Evolutionary conservation across 2,888 invertebrate species (phyloP), one percentile per base, ranked within the genome.

Genomic region (Aspidiotus rigidus): DNA sequence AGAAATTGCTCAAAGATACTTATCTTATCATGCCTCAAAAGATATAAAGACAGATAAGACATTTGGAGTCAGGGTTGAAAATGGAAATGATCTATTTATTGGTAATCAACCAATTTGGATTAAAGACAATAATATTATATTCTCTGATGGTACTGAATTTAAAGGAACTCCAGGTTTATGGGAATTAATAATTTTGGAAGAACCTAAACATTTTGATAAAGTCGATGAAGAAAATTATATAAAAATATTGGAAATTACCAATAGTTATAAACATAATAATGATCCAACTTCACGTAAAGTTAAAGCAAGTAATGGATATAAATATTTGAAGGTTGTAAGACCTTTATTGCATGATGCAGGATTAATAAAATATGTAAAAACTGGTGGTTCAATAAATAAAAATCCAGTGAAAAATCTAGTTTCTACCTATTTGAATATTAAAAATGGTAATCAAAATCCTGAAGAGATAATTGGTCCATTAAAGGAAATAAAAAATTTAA

Each of bases 21-120:
- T 56, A 56, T 56, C 56, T 13, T 8, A 56, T 56, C 15, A 56
- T 56, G 56, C 56, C 15, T 56, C 56, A 56, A 56, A 16, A 40
- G 40, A 61, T 17, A n/a, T 56, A 56, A n/a, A n/a, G 56, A 56
- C 11, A 56, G 56, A 56, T 56, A 56, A 15, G 11, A 56, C 56
- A 56, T 56, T n/a, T 15, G 56, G 56, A n/a, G 8, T 56, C 8
- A 10, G 56, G n/a, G 11, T 56, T 56, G n/a, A n/a, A 56, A 15
- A 56, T 15, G 56, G n/a, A n/a, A n/a, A 56, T 56, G 16, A 56
- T n/a, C 7, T n/a, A n/a, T 56, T n/a, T n/a, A 10, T 56, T 10
- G 56, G 56, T n/a, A 56, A 56, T 56, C 56, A 56, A 56, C 56
- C 39, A 17, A 28, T 61, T 10, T 17, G 39, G 13, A 41, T 40